Evolutionary conservation across 2,113 vertebrate species (phyloP), one percentile per base, ranked within the genome.

Genomic region (Paralichthys olivaceus): DNA sequence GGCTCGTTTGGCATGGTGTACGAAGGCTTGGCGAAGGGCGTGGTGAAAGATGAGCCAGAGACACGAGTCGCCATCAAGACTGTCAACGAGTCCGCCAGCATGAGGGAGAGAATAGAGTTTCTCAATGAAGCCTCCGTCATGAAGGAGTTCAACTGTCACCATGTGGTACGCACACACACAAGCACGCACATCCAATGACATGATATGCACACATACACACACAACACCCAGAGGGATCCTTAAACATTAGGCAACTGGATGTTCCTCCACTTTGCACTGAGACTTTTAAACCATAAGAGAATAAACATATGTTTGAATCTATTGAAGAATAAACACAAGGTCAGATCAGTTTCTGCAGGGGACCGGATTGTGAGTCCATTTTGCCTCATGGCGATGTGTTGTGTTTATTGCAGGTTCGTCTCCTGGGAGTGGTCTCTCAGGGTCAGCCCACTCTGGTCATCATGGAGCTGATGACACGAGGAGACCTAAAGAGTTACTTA

Each of bases 1-100:
- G 98, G 98, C 69, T 99, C 98, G 1, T 99, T 99, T 0, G 98
- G 98, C n/a, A 99, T 99, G 98, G 98, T 99, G 53, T 99, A 99
- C 0, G 98, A 99, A 87, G 98, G 98, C 4, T 85, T 97, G 29
- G 98, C 97, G 13, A 99, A 99, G 88, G 97, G 98, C 0, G 97
- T 99, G 69, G 96, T 99, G 69, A 99, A 99, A 86, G 98, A 97
- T 0, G 98, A 98, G 47, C 92, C 96, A 0, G 98, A 99, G 85
- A 99, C 97, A 0, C 87, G 94, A 0, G 98, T 99, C 69, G 98
- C 98, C 86, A 96, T 99, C 63, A 99, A 99, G 91, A 99, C 98
- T 0, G 98, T 99, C 53, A 99, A 99, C 0, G 98, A 99, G 91
- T 95, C 97, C 0, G 97, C 98, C 2, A 99, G 96, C 93, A 97